Evolutionary conservation across 2,113 vertebrate species (phyloP), one percentile per base, ranked within the genome.

Genomic region (Hipposideros armiger): DNA sequence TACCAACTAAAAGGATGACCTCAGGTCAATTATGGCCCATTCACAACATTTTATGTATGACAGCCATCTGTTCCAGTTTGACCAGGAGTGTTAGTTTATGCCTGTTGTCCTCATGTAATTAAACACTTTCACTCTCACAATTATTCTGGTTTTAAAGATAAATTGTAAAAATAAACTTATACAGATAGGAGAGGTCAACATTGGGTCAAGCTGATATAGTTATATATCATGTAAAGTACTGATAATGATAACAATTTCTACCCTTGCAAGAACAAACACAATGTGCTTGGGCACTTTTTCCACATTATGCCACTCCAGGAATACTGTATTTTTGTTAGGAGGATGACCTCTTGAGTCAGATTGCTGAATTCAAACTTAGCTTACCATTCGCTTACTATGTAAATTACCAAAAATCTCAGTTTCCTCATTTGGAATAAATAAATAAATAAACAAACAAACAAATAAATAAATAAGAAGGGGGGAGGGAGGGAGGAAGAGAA

Each of bases 61-160:
- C 11, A 60, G 47, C 4, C 13, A 15, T 16, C n/a, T 54, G 42
- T 58, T 17, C 6, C 24, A 84, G 32, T 91, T 52, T 90, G 40
- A 90, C 47, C 19, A 62, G 28, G 42, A 17, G 6, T 11, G 0
- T 60, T 47, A n/a, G 16, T 83, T 85, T 80, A 47, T 0, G 8
- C 13, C 26, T 26, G 4, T 45, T 50, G 1, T 87, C 3, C 17
- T 19, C 52, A 42, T 69, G 10, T 36, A 74, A 80, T 95, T 60
- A 95, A 52, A 74, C 16, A 73, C 13, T 42, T 69, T 24, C n/a
- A 88, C 13, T 84, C 36, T 62, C 66, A 91, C 81, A 88, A 91
- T 76, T 17, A 58, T 52, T 50, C 6, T 30, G 2, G 1, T 77
- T 67, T 90, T 45, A 62, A 94, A 93, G 58, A 92, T 32, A 54